Base-by-base conservation (phyloP, 2,797 vertebrate species). In the Semaprochilodus insignis region DNA sequence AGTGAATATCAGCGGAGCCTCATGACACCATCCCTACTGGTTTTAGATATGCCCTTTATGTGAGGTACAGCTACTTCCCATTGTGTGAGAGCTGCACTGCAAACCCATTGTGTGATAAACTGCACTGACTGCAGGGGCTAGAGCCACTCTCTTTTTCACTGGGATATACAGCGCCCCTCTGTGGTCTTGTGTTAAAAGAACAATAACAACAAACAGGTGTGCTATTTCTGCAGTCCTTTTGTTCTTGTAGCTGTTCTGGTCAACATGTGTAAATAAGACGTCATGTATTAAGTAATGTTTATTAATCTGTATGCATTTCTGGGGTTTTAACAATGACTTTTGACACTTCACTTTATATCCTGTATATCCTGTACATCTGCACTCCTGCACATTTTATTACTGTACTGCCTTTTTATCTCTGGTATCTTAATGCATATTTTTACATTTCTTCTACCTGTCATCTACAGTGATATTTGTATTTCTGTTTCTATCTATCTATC, bases 191-290 rank as follows among this genome's bases (percentile, higher is more conserved):
- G 48, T 15, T 1, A 65, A 76, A 80, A 72, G 15, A 34, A 52
- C 82, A 70, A 79, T 54, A 75, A 80, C 67, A 82, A 78, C 65
- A 80, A 72, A 77, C 83, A 84, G 66, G 78, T 84, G 82, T 79
- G 76, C 63, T 27, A 36, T 34, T 44, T 16, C 54, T 52, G 27
- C 66, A 34, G 55, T 25, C 75, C 83, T 79, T 83, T 84, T 84
- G 83, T 80, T 80, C 83, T 75, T 55, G 44, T 70, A 27, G 44
- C 73, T 67, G 72, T 79, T 79, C 27, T 51, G 63, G 6, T 70
- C 16, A 21, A 0, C 40, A 15, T 60, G 55, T 44, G 66, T 2
- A 74, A 21, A 66, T 6, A 74, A 63, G 10, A 40, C 51, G 27
- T 36, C n/a, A 14, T 11, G 6, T 1, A 44, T 60, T 13, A 60